phyloP scores from a whole-genome alignment of 2,113 vertebrate species.

The Alexandromys fortis region DNA sequence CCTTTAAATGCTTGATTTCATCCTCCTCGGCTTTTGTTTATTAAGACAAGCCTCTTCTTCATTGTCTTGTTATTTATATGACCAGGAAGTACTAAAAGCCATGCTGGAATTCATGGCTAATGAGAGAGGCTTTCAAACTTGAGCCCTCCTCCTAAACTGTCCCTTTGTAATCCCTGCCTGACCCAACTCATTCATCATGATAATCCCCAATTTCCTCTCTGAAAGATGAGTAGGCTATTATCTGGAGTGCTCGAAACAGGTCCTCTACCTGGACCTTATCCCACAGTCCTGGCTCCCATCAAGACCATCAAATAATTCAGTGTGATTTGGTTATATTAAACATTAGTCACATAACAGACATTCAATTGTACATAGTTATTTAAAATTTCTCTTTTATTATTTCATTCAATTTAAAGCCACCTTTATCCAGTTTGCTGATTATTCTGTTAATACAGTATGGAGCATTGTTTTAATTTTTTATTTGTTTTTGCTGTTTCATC shows the following conservation, averaged over 20 bases:
- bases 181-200: background rate
- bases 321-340: background rate
- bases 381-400: background rate
- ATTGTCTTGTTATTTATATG: slow-evolving; percentile 7
- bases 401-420: background rate
- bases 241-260: background rate
- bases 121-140: background rate
- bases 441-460: no score
- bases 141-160: background rate
- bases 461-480: background rate
- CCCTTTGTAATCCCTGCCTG: background rate
- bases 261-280: background rate
- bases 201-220: slow-evolving; percentile 2
- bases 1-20: slow-evolving; percentile 20
- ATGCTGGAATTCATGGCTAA: background rate
- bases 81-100: background rate
- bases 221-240: background rate
- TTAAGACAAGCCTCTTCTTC: background rate
- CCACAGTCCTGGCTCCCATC: background rate
- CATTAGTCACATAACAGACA: background rate
- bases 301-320: background rate
- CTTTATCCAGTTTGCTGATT: background rate
- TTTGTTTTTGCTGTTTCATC: background rate
- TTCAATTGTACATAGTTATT: background rate
- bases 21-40: background rate